Percentiles rank a stretch among this genome's conserved stretches.
Conservation (phyloP, 2,888 invertebrate species). For the Cheilosia grossa region DNA sequence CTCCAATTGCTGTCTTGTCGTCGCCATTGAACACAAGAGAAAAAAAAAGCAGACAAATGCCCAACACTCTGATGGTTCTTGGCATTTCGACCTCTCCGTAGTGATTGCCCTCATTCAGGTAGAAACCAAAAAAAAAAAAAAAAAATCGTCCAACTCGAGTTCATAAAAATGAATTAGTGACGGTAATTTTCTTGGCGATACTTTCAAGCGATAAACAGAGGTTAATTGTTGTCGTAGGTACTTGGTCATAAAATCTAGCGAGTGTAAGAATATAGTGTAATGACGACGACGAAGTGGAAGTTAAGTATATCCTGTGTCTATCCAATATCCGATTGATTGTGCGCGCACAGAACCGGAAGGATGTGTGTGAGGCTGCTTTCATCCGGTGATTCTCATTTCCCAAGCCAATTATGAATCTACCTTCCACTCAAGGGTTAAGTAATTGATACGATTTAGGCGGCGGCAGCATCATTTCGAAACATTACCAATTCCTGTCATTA, state of each 20-base stretch:
- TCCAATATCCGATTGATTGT: slow-evolving; percentile 64
- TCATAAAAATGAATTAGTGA: slow-evolving; percentile 50
- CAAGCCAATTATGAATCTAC: slow-evolving; percentile 53
- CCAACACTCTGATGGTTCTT: slow-evolving; percentile 4
- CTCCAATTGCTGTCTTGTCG: slow-evolving; percentile 61
- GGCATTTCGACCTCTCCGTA: slow-evolving; percentile 39
- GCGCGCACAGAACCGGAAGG: slow-evolving; percentile 61
- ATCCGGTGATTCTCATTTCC: slow-evolving; percentile 65
- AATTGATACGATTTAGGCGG: slow-evolving; percentile 55
- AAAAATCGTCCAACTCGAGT: slow-evolving; percentile 1
- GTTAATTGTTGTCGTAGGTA: slow-evolving; percentile 60
- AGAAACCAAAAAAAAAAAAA: slow-evolving; percentile 5
- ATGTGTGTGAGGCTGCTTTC: slow-evolving; percentile 51
- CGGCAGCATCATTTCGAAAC: slow-evolving; percentile 8
- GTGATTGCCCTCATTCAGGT: slow-evolving; percentile 30
- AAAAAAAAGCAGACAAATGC: slow-evolving; percentile 20
- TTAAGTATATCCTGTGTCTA: slow-evolving; percentile 66
- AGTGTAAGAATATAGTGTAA: not conserved
- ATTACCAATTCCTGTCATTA: slow-evolving; percentile 55
- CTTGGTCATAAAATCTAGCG: not conserved
- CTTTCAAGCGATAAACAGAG: slow-evolving; percentile 52
- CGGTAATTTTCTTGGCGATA: slow-evolving; percentile 54
- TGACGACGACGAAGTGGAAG: slow-evolving; percentile 27
- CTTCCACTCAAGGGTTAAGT: slow-evolving; percentile 36
- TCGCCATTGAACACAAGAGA: slow-evolving; percentile 36